Conservation (phyloP, 2,797 vertebrate genomes). For the Aythya fuligula region DNA sequence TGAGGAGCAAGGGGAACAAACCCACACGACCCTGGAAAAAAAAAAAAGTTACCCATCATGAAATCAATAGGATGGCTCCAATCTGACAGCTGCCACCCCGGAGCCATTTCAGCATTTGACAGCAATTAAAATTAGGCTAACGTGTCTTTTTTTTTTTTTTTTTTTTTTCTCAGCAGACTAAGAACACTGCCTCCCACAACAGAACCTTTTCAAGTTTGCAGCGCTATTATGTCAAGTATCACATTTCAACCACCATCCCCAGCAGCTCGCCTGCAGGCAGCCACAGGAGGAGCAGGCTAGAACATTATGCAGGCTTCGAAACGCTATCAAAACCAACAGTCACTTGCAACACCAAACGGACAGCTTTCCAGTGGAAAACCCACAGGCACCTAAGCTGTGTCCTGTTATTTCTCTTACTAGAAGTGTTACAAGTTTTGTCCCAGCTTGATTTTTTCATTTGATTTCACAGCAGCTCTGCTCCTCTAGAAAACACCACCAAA, state of each 20-base stretch:
- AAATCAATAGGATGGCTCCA: neutral
- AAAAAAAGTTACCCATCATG: neutral
- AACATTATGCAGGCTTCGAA: neutral
- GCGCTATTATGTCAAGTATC: neutral
- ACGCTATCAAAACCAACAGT: neutral
- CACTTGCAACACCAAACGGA: neutral
- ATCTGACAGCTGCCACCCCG: neutral
- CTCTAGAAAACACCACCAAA: slow-evolving; percentile 7
- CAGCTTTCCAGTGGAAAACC: neutral
- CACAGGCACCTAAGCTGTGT: neutral
- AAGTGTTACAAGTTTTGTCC: neutral
- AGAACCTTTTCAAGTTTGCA: neutral
- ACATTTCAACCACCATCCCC: neutral
- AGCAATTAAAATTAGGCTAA: neutral
- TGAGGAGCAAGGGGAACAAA: neutral
- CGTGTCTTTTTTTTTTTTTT: neutral
- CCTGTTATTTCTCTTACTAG: neutral
- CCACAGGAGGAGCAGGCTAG: neutral
- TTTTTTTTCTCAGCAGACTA: neutral
- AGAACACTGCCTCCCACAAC: neutral
- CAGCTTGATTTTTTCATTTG: neutral
- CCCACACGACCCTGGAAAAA: neutral
- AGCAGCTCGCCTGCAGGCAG: neutral
- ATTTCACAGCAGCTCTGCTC: neutral
- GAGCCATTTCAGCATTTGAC: neutral